Evolutionary conservation across 2,888 invertebrate genomes (phyloP), one percentile per base, ranked within the genome.

Genomic region (Euclidia mi): DNA sequence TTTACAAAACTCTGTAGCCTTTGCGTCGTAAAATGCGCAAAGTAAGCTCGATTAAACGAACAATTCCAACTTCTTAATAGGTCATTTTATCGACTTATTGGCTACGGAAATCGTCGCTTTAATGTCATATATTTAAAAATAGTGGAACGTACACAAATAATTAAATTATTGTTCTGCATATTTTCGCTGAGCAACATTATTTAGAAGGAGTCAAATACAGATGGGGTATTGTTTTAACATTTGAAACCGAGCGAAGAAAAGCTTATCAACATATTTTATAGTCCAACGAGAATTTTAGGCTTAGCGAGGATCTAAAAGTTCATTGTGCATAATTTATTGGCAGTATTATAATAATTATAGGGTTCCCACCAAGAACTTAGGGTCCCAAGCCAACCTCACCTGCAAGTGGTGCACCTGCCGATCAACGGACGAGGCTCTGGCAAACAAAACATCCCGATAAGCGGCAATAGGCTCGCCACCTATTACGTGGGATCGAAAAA

Each of bases 31-130:
- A 76, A n/a, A 81, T 65, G 81, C 69, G 44, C 57, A 51, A 46
- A 70, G 70, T 46, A 67, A 74, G 78, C 71, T 71, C 78, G 84
- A 84, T 86, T 84, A 85, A 79, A 79, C 59, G 78, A 78, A 78
- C 81, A 70, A 81, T 84, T 78, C 68, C 53, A 84, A 86, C 80
- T 87, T 85, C 71, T 71, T 84, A 83, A 87, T 83, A 79, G 83
- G 69, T 78, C 68, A 78, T 87, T 85, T 62, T 70, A 79, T 78
- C 73, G 76, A 80, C 73, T 82, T 82, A 82, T 83, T 61, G 79
- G 67, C 76, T 78, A 67, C 65, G 50, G 66, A 65, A 71, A 81
- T 73, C 68, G 65, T 71, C 63, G n/a, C n/a, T n/a, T n/a, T n/a
- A n/a, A n/a, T n/a, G n/a, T n/a, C n/a, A n/a, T n/a, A n/a, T n/a